phyloP scores from a whole-genome alignment of 1,140 invertebrate genomes.

The Melanaphis sacchari region DNA sequence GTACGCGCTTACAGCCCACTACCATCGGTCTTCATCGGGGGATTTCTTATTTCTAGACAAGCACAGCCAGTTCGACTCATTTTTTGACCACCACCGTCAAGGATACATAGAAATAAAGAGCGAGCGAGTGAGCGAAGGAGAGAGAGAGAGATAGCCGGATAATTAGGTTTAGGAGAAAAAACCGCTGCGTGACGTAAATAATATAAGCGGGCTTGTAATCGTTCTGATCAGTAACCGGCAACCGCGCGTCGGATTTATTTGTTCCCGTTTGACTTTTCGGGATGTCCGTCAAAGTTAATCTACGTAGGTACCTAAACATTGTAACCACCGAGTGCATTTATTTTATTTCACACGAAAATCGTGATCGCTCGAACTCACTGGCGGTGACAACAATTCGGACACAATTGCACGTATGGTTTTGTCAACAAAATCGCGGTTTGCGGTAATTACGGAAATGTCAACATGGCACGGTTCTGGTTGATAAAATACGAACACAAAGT shows the following conservation, averaged over 20 bases:
- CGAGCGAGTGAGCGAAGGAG: no score
- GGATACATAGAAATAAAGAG: not conserved
- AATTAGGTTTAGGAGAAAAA: not conserved
- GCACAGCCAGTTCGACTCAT: not conserved
- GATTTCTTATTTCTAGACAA: not conserved
- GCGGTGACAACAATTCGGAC: not conserved
- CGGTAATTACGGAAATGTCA: not conserved
- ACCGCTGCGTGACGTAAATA: not conserved
- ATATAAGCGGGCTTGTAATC: not conserved
- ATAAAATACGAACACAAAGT: no score
- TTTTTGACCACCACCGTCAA: no score
- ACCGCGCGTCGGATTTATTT: not conserved
- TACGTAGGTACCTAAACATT: not conserved
- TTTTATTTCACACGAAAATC: not conserved
- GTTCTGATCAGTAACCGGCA: not conserved
- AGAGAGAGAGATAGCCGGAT: no score
- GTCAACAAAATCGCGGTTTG: not conserved
- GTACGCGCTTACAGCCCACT: not conserved
- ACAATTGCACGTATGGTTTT: not conserved
- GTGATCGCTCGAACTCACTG: not conserved
- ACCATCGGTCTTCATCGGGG: not conserved
- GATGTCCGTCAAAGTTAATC: no score
- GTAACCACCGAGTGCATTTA: not conserved
- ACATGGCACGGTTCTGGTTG: not conserved
- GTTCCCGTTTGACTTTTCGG: not conserved